Base-by-base conservation (phyloP, 1,140 invertebrate genomes). In the Oppia nitens region DNA sequence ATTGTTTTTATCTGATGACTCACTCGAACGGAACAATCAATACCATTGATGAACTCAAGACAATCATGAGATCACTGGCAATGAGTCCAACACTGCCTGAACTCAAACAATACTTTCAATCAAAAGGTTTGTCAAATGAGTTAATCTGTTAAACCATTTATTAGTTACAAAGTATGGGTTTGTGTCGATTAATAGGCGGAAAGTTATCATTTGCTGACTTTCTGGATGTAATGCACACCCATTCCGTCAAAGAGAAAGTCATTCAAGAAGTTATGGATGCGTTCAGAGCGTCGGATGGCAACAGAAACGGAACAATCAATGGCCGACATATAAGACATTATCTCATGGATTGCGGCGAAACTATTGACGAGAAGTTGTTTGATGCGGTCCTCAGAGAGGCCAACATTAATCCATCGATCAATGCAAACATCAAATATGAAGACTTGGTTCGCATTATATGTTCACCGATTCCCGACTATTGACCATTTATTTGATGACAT, bases 161-260 rank as follows among this genome's bases (percentile, higher is more conserved):
- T 59, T 47, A 52, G 29, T 28, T 49, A 23, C 51, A 28, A 17
- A 25, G 53, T 62, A 23, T 23, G 32, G n/a, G 62, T 21, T 47
- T 32, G 24, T 27, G 27, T 21, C 26, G 20, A 4, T n/a, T n/a
- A 23, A 47, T 53, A 79, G 85, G 83, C 69, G 87, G 87, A 2
- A 88, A 86, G 71, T 89, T 97, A 81, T 84, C 85, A 2, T 97
- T 97, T 74, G 87, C 91, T 1, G 89, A 93, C 67, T 95, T 97
- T 67, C 71, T 97, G 9, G 91, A 95, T 69, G 83, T 93, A 1
- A 89, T 95, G 86, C 88, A 96, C 71, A 78, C 84, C 61, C 91
- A 96, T 70, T 89, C 69, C 68, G 78, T 74, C 68, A 81, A 82
- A 2, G 91, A 97, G 71, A 84, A 91, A 69, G 72, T 91, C 32